Conservation (phyloP, 2,888 invertebrate genomes). For the Cremastinae sp. region DNA sequence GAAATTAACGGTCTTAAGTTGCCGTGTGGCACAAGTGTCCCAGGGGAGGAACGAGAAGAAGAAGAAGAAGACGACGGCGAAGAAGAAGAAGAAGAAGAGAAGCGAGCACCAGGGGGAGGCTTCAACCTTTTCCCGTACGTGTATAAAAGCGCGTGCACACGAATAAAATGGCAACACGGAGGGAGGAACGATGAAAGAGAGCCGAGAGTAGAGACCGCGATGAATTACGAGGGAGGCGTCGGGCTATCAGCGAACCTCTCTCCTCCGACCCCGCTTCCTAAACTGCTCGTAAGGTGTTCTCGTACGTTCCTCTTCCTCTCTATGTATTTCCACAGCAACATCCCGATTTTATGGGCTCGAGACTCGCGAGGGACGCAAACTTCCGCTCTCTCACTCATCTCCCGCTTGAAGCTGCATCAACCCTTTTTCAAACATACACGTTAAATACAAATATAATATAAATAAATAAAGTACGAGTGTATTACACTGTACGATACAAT, state of each 20-base stretch:
- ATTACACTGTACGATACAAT: no score
- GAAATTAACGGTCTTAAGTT: conserved; percentile 80
- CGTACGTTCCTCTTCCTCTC: not conserved
- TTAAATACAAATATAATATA: conserved; percentile 20
- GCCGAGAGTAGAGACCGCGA: conserved; percentile 63
- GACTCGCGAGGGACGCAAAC: conserved; percentile 62
- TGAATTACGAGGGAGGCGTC: conserved; percentile 78
- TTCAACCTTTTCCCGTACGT: conserved; percentile 1
- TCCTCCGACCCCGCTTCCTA: conserved; percentile 28
- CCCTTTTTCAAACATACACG: conserved; percentile 34
- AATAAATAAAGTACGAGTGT: not conserved
- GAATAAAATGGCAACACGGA: conserved; percentile 27
- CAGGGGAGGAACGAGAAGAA: conserved; percentile 70
- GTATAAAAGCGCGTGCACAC: conserved; percentile 15
- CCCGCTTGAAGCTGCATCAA: conserved; percentile 32
- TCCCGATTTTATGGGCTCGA: conserved; percentile 79
- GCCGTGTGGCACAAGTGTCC: conserved; percentile 76
- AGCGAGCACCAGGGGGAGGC: conserved; percentile 19
- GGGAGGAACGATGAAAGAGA: conserved; percentile 46
- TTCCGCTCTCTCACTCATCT: conserved; percentile 54
- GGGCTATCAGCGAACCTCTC: conserved; percentile 72
- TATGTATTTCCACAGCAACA: conserved; percentile 79
- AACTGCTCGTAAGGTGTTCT: conserved; percentile 62
- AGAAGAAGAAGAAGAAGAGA: conserved; percentile 66
- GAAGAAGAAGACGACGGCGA: conserved; percentile 63